Conservation (phyloP, 2,797 vertebrate species). For the Microctenopoma lineatum region DNA sequence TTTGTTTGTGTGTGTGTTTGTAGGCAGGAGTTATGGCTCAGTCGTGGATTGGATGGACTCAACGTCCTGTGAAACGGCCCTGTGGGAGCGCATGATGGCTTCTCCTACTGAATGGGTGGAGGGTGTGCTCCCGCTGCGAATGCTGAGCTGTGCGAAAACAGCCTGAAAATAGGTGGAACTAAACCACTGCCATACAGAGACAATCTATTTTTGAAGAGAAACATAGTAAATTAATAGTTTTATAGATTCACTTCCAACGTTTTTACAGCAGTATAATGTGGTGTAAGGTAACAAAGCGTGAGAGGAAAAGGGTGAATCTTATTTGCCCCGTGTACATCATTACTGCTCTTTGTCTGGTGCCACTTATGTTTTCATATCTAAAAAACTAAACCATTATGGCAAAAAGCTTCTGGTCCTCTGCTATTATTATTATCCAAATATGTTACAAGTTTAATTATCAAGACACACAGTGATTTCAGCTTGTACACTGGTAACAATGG, state of each 20-base stretch:
- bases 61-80: constrained; percentile 84
- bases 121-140: constrained; percentile 88
- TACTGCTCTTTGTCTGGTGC: neutral
- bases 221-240: neutral
- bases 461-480: no score
- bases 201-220: constrained; percentile 4
- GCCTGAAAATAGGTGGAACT: constrained; percentile 79
- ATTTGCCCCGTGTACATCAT: neutral
- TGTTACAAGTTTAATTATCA: no score
- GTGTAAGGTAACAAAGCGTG: no score
- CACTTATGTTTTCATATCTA: neutral
- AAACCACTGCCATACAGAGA: neutral
- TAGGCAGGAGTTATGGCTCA: constrained; percentile 93
- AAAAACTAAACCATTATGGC: no score
- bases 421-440: no score
- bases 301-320: no score
- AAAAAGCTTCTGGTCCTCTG: no score
- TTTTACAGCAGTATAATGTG: neutral
- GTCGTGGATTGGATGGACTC: constrained; percentile 98
- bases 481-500: no score
- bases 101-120: constrained; percentile 93
- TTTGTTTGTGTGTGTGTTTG: constrained; percentile 23
- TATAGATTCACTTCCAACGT: neutral
- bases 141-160: constrained; percentile 87
- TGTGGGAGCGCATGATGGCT: constrained; percentile 93